phyloP scores from a whole-genome alignment of 2,888 invertebrate genomes.

The Brenthis hecate region DNA sequence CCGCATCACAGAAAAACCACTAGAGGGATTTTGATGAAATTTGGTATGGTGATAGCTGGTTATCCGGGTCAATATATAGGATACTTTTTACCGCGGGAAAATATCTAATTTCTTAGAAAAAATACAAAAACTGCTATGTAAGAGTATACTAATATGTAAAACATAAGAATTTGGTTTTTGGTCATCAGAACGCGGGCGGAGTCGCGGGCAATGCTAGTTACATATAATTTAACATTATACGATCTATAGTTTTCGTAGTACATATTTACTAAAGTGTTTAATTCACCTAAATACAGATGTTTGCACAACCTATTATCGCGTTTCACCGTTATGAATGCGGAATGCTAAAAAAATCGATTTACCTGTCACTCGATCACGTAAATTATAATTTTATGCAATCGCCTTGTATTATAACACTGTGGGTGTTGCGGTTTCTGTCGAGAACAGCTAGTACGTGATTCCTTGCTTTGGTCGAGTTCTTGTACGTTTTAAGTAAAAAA shows the following conservation, averaged over 20 bases:
- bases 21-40: too few relatives aligned
- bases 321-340: conserved; percentile 40
- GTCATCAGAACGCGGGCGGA: too few relatives aligned
- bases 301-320: conserved; percentile 27
- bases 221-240: not conserved
- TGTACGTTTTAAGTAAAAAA: conserved; percentile 66
- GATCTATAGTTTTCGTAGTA: not conserved
- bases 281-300: conserved; percentile 1
- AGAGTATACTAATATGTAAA: too few relatives aligned
- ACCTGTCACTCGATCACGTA: conserved; percentile 68
- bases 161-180: too few relatives aligned
- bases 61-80: too few relatives aligned
- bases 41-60: too few relatives aligned
- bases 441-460: conserved; percentile 72
- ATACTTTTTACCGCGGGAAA: too few relatives aligned
- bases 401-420: conserved; percentile 69
- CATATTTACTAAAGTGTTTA: not conserved
- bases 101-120: too few relatives aligned
- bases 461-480: conserved; percentile 57
- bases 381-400: conserved; percentile 77
- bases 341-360: conserved; percentile 60
- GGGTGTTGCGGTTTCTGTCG: conserved; percentile 76
- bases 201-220: too few relatives aligned
- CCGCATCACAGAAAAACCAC: too few relatives aligned
- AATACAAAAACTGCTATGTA: too few relatives aligned